phyloP scores from a whole-genome alignment of 2,888 invertebrate genomes.

The Hyposoter dolosus region DNA sequence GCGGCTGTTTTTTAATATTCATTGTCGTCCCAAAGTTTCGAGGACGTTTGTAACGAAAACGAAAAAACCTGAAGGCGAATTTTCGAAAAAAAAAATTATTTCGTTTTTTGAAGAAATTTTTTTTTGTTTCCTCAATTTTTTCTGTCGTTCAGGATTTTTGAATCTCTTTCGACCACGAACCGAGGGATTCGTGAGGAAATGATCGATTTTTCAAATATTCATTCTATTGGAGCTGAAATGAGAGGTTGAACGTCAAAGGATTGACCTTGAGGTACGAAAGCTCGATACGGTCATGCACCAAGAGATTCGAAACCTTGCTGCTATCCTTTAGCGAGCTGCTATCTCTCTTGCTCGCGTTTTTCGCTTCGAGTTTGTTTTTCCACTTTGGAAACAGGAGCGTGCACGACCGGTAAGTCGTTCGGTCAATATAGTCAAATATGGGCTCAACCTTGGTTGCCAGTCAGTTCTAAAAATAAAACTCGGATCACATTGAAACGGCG shows the following conservation, averaged over 20 bases:
- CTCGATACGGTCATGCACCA: conserved; percentile 40
- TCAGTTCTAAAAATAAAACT: conserved; percentile 47
- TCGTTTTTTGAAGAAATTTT: too few species aligned
- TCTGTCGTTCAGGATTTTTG: too few species aligned
- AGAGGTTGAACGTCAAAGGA: background rate
- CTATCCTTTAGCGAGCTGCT: background rate
- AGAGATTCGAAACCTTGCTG: conserved; percentile 1
- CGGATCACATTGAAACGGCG: conserved; percentile 14
- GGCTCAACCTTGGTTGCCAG: conserved; percentile 35
- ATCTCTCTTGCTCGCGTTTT: background rate
- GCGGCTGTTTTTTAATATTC: background rate
- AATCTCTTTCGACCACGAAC: background rate
- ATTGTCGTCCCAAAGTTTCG: too few species aligned
- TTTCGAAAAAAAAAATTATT: too few species aligned
- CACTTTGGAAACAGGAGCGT: background rate
- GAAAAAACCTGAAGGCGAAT: too few species aligned
- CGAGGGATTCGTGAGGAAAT: background rate
- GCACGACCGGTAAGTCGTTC: conserved; percentile 12
- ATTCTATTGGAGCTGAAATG: background rate
- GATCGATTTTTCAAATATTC: background rate
- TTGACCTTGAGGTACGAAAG: conserved; percentile 1
- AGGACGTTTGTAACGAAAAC: too few species aligned
- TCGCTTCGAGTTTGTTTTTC: background rate
- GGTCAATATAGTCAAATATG: conserved; percentile 38
- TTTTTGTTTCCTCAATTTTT: too few species aligned